Evolutionary conservation across 2,113 vertebrate genomes (phyloP).

Genomic region (Procavia capensis): DNA sequence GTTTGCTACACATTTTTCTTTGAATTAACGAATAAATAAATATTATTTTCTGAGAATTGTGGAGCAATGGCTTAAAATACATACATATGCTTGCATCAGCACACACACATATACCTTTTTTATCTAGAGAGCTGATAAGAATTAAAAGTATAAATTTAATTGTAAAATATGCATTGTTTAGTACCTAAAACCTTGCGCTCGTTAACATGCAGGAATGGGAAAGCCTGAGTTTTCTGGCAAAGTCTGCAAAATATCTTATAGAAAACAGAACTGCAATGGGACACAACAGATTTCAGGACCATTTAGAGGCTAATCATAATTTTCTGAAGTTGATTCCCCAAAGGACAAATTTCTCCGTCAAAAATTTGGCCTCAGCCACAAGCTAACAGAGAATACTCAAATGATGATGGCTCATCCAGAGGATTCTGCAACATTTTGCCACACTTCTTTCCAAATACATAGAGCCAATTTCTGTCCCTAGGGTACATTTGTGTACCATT

Average conservation of each 20-base stretch:
- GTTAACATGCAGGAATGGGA: neutral
- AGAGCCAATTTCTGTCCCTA: neutral
- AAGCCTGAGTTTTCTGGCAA: neutral
- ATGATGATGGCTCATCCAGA: neutral
- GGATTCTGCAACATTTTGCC: neutral
- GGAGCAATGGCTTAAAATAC: neutral
- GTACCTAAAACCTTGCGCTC: neutral
- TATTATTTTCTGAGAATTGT: neutral
- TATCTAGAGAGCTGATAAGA: neutral
- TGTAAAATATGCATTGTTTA: slow-evolving; percentile 8
- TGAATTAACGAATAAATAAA: neutral
- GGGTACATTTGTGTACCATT: neutral
- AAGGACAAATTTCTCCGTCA: neutral
- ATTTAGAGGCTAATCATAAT: neutral
- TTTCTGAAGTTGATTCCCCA: slow-evolving; percentile 23
- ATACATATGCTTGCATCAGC: neutral
- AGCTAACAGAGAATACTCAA: neutral
- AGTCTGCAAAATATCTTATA: neutral
- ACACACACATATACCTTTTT: neutral
- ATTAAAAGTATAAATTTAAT: slow-evolving; percentile 11
- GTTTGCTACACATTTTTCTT: slow-evolving; percentile 21
- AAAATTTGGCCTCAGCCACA: neutral
- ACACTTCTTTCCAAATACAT: neutral
- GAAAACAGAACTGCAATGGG: slow-evolving; percentile 4
- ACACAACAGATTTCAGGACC: neutral